Evolutionary conservation across 2,888 invertebrate species (phyloP), one percentile per base, ranked within the genome.

Genomic region (Cremastobaeus sp.): DNA sequence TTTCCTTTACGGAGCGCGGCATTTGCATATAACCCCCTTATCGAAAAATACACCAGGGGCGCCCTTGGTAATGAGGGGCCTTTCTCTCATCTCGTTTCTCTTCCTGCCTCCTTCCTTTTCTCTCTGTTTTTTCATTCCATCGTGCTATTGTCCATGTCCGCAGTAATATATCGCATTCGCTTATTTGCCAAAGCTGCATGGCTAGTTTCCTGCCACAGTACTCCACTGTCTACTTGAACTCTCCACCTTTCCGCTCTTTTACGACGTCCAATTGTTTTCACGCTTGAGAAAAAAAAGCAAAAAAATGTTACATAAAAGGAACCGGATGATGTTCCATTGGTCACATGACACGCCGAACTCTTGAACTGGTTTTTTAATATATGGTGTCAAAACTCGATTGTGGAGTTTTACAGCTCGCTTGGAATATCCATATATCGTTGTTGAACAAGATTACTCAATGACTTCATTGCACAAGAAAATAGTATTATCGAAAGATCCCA

Each of bases 11-110:
- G 79, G 79, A 80, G 77, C 79, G 80, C 82, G 81, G 82, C 84
- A 86, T 86, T 86, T 86, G 85, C 85, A 85, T 86, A 83, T 82
- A 81, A 81, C 81, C 84, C 85, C 86, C 84, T 86, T 85, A 86
- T 86, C 86, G 84, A 85, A 83, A 86, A 85, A 85, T 85, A 86
- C 79, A 83, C 83, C 82, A 82, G 80, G 83, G 83, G 82, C 82
- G 80, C 83, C 82, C 81, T 78, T 80, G 78, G 83, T 86, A 86
- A 86, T 85, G 85, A 86, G 84, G 84, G 81, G 81, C 81, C 82
- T 72, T 69, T 71, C 64, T 71, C 55, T 64, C 80, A 64, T 77
- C 72, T 77, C 77, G 17, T 69, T 41, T 43, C 68, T 70, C 69
- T 72, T 72, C 70, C 48, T 64, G 71, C 59, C 50, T 72, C 76